These are phyloP conservation scores for Hystrix cristata DNA, from an alignment of 2,113 vertebrate species.

Conservation along the genomic window DNA sequence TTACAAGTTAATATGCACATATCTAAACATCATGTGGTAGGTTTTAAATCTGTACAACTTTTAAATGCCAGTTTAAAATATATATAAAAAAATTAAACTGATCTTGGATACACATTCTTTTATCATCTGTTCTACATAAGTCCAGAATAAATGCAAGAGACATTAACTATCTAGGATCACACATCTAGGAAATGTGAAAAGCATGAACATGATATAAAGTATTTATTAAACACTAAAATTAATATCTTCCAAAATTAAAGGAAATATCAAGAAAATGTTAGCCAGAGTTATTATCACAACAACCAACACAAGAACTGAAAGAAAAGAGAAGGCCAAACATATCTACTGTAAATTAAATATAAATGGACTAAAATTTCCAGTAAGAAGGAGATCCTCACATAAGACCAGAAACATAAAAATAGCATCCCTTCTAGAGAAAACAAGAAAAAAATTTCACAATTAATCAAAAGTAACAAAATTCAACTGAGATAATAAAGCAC, in stretches of 20 bases:
- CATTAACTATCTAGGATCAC: not conserved
- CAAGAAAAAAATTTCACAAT: not conserved
- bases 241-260: not conserved
- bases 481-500: not conserved
- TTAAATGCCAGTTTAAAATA: not conserved
- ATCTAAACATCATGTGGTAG: not conserved
- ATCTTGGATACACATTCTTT: not conserved
- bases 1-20: not conserved
- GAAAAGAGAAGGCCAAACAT: not conserved
- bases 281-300: not conserved
- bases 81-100: not conserved
- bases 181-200: not conserved
- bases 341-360: not conserved
- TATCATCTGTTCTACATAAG: not conserved
- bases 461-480: not conserved
- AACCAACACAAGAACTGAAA: not conserved
- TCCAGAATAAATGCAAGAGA: not conserved
- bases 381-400: not conserved
- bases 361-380: not conserved
- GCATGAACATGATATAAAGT: not conserved
- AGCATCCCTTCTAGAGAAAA: not conserved
- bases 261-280: not conserved
- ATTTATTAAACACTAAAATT: not conserved
- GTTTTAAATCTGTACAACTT: not conserved
- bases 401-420: not conserved